Base-by-base conservation (phyloP, 2,113 vertebrate species). In the Galbula dea region DNA sequence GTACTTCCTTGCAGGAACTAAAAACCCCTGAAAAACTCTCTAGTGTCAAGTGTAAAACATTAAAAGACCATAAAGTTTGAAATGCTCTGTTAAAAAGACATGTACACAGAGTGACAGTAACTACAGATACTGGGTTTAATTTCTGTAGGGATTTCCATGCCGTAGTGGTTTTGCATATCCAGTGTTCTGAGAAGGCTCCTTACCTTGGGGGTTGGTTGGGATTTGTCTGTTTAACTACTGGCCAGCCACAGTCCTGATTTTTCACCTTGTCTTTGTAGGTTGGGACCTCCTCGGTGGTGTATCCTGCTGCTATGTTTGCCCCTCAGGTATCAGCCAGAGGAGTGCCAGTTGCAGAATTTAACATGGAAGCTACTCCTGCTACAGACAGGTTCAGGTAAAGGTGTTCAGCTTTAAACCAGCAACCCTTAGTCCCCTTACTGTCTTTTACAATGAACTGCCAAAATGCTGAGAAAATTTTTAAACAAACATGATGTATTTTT, bases 251-350 rank as follows among this genome's bases (percentile, higher is more conserved):
- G 10, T 11, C 0, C 1, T 3, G 32, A 10, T 39, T 32, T 48
- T 5, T 24, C 8, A 2, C 29, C 13, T 30, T 27, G 36, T 79
- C 39, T 84, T 68, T 39, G 17, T 51, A 99, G 99, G 99, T 99
- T 30, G 99, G 99, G 36, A 99, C 99, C 1, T 99, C 99, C 46
- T 99, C 99, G 0, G 97, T 99, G 49, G 99, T 99, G 79, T 99
- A 99, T 94, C 99, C 99, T 5, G 99, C 99, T 0, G 99, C 99
- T 46, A 98, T 99, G 98, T 99, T 99, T 83, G 99, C 98, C 22
- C 99, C 99, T 2, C 98, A 98, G 93, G 98, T 99, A 41, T 98
- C 99, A 0, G 98, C 98, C 84, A 97, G 99, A 63, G 99, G 99
- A 2, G 95, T 99, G 54, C 99, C 99, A 0, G 99, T 99, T 57